A percentile compares a stretch with the other conserved stretches of the same genome.
Evolutionary conservation across 2,888 invertebrate species (phyloP).

Genomic region (Glyphotaelius pellucidus): DNA sequence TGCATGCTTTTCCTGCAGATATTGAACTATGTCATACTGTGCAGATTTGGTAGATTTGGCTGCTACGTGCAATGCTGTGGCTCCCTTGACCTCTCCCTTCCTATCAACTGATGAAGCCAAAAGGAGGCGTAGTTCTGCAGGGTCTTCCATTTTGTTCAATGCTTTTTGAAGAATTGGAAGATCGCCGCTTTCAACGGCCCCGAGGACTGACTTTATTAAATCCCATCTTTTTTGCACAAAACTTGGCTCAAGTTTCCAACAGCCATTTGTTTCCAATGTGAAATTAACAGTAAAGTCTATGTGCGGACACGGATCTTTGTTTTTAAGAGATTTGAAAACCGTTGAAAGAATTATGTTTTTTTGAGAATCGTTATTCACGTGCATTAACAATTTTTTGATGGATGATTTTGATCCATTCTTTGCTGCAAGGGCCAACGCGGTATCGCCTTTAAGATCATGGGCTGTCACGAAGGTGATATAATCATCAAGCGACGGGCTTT

Average conservation of each 20-base stretch:
- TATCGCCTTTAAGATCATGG: conserved; percentile 4
- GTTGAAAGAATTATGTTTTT: conserved; percentile 4
- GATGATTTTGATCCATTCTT: neutral
- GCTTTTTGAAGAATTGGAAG: neutral
- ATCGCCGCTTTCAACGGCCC: neutral
- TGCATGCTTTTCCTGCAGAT: neutral
- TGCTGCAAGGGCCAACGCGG: conserved; percentile 11
- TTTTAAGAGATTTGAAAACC: neutral
- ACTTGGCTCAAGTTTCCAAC: neutral
- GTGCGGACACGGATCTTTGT: neutral
- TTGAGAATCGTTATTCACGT: neutral
- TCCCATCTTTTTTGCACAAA: neutral
- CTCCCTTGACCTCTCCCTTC: neutral
- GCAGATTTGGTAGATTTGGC: neutral
- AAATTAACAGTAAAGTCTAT: neutral
- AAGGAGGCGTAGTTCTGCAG: neutral
- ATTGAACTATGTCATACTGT: neutral
- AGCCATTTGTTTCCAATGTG: neutral
- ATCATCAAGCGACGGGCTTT: neutral
- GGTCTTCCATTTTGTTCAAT: neutral
- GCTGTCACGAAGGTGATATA: neutral
- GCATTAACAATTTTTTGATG: neutral
- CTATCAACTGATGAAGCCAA: neutral
- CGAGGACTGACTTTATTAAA: neutral
- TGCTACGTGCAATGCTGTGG: conserved; percentile 11